Base-by-base conservation (phyloP, 2,888 invertebrate species). In the Strigamia maritima region DNA sequence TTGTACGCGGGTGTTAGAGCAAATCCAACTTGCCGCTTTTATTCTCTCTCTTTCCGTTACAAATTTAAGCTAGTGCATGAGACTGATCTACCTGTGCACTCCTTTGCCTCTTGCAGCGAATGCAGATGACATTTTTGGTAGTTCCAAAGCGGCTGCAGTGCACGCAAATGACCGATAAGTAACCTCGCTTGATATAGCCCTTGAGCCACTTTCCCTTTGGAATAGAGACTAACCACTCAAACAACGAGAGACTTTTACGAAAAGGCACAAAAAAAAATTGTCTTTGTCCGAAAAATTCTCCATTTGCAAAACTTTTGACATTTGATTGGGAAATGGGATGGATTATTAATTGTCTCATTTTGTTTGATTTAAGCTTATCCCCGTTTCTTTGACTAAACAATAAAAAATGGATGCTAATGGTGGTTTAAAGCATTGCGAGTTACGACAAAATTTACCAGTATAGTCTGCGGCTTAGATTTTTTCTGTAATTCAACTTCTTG, bases 151-250 rank as follows among this genome's bases (percentile, higher is more conserved):
- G 70, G 24, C 70, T 70, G 70, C 28, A 26, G 2, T 28, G 70
- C 70, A 70, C 70, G 70, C n/a, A 70, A 70, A 70, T 70, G 70
- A n/a, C 70, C 70, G 70, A 70, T 70, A 70, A 70, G 70, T 70
- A 70, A 70, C 70, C 70, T 70, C 24, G n/a, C 14, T 28, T 70
- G 28, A 70, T 70, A 70, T 70, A 70, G 70, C 70, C 70, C 70
- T 70, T 70, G 70, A 70, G 70, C 70, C 70, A 70, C 70, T 28
- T 28, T 12, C 70, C 70, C 24, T 70, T 70, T 24, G 70, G 28
- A 70, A 70, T 70, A 70, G 24, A 28, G 26, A 70, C 70, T 70
- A 70, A 70, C 70, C 70, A 70, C 70, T 70, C 70, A 70, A 70
- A 70, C 26, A 70, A 65, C 19, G 60, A 19, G 19, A n/a, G 54